These are phyloP conservation scores for Tortricodes alternella DNA, from an alignment of 2,888 invertebrate species.

Conservation along the genomic window DNA sequence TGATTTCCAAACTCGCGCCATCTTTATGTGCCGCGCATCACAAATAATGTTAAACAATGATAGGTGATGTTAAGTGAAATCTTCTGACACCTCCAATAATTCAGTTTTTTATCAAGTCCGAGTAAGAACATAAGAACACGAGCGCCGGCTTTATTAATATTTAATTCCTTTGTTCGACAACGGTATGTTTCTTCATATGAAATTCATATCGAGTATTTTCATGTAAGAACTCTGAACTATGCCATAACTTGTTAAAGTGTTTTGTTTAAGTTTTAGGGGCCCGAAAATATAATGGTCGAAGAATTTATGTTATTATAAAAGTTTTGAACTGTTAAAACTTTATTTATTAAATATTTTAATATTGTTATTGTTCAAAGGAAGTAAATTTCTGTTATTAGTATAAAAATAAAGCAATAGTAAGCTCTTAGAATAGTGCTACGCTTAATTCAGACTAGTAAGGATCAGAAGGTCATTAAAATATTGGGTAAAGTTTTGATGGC, in stretches of 20 bases:
- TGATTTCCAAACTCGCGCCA: constrained; percentile 12
- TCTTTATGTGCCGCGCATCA: constrained; percentile 6
- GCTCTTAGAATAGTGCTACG: too few relatives aligned
- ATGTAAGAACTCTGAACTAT: constrained; percentile 26
- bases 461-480: too few relatives aligned
- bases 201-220: constrained; percentile 28
- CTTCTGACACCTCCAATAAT: constrained; percentile 27
- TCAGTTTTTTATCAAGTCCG: constrained; percentile 16
- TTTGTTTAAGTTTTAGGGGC: constrained; percentile 17
- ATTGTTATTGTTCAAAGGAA: too few relatives aligned
- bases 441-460: too few relatives aligned
- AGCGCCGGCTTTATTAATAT: constrained; percentile 23
- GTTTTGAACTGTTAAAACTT: too few relatives aligned
- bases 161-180: constrained; percentile 30
- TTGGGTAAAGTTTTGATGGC: too few relatives aligned
- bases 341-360: too few relatives aligned
- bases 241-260: constrained; percentile 24
- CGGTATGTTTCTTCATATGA: constrained; percentile 24
- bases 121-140: constrained; percentile 4
- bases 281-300: constrained; percentile 12
- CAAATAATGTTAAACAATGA: constrained; percentile 2
- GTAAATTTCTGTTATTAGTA: too few relatives aligned
- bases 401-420: too few relatives aligned
- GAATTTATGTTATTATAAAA: too few relatives aligned
- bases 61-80: constrained; percentile 6